Evolutionary conservation across 2,113 vertebrate genomes (phyloP), one percentile per base, ranked within the genome.

Genomic region (Taurulus bubalis): DNA sequence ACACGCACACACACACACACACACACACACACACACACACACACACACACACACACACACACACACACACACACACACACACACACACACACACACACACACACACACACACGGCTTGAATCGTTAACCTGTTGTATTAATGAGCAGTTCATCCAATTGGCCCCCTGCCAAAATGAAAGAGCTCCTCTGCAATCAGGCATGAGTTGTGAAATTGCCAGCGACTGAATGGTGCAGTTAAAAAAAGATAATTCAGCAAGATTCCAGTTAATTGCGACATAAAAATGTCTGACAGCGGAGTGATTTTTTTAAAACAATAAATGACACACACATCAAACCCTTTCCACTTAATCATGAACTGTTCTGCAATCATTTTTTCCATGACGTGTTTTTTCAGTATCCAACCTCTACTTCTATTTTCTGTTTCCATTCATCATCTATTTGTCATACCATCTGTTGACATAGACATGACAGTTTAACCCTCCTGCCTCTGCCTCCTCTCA

Each of bases 361-460:
- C 30, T 55, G 51, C 24, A 30, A 58, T 60, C 4, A 45, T 62
- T 68, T 53, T 68, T 59, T 36, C 63, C 26, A 14, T 47, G 18
- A 80, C 42, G 24, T 28, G 53, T 12, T 59, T 66, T 51, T 45
- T 59, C 20, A 26, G 5, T 30, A 40, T 71, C 30, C 51, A 71
- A 74, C 38, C 74, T 78, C 63, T 74, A 51, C 15, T 75, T 56
- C 36, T 63, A 62, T 83, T 90, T 90, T 84, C 58, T 51, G 58
- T 82, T 86, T 79, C 30, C 78, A 77, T 91, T 89, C 49, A 59
- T 86, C 78, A 70, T 79, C 70, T 73, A 65, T 91, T 90, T 79
- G 70, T 87, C 80, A 75, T 76, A 45, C 88, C 90, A 89, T 91
- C 87, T 92, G 90, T 84, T 91, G 77, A 82, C 68, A 51, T 22